Base-by-base conservation (phyloP, 2,113 vertebrate species). In the Esox niger region DNA sequence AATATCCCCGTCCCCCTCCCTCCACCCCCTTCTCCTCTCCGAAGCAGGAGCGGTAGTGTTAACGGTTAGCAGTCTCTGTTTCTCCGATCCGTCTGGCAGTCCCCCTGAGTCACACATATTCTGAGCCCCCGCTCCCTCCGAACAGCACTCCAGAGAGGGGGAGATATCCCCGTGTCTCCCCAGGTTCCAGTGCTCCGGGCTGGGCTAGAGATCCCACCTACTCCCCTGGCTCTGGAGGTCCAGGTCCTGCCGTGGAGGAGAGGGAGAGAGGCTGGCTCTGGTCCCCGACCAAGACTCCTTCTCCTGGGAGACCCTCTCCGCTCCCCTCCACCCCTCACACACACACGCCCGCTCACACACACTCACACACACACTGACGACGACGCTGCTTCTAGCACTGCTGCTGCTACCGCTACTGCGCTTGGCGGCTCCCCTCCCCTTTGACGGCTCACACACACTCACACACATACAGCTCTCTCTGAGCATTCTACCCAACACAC, bases 251-350 rank as follows among this genome's bases (percentile, higher is more conserved):
- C 67, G 52, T 35, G 30, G 68, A 29, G 80, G 85, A 76, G 68
- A 29, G 80, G 85, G 78, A 86, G 84, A 77, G 82, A 82, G 79
- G 79, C 78, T 80, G 75, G 78, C 63, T 83, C 70, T 82, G 71
- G 75, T 85, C 78, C 80, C 77, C 74, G 75, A 78, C 83, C 84
- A 82, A 80, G 43, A 63, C 82, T 83, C 82, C 79, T 84, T 82
- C 83, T 88, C 82, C 84, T 68, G 67, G 81, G 81, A 85, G 79
- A 86, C 84, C 81, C 80, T 84, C 81, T 84, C 84, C 83, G 68
- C 82, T 80, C 71, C 76, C 77, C 78, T 73, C 17, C 27, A n/a
- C 64, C 32, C 43, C 6, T 46, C 62, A 66, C 52, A 56, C 64
- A 66, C 64, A 55, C 49, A 31, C 30, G 32, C 38, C 26, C 38